phyloP scores from a whole-genome alignment of 2,797 vertebrate species.

The Aplochiton taeniatus region DNA sequence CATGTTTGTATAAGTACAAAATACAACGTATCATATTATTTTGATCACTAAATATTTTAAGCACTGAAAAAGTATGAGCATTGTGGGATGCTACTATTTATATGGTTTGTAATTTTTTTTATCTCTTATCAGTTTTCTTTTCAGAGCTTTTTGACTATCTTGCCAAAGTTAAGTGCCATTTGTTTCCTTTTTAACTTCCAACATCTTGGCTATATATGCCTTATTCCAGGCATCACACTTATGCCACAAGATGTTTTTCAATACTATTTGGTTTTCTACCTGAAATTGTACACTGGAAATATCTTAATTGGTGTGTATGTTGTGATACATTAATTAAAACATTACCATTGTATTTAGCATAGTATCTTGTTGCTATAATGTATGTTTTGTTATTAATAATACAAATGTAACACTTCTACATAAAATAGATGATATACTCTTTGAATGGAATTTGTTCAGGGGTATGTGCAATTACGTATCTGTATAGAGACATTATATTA shows the following conservation, averaged over 20 bases:
- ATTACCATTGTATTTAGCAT: constrained; percentile 44
- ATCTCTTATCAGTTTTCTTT: constrained; percentile 26
- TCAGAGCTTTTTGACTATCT: constrained; percentile 46
- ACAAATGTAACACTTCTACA: constrained; percentile 51
- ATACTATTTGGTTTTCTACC: constrained; percentile 55
- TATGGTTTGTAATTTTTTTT: constrained; percentile 26
- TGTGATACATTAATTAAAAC: constrained; percentile 42
- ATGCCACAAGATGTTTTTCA: constrained; percentile 50
- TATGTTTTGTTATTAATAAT: constrained; percentile 52
- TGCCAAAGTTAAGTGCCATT: constrained; percentile 68
- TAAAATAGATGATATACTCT: constrained; percentile 35
- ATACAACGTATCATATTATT: constrained; percentile 17
- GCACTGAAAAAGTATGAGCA: constrained; percentile 33
- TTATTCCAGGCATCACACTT: constrained; percentile 36
- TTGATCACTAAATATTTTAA: constrained; percentile 18
- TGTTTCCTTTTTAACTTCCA: constrained; percentile 32
- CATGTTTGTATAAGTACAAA: constrained; percentile 23
- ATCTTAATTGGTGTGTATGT: constrained; percentile 40
- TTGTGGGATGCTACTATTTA: constrained; percentile 3
- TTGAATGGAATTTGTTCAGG: constrained; percentile 61
- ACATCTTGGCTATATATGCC: constrained; percentile 15
- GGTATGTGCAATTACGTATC: constrained; percentile 71
- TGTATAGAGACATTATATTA: constrained; percentile 58
- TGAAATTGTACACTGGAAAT: constrained; percentile 51
- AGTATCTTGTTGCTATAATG: constrained; percentile 53